phyloP scores from a whole-genome alignment of 2,113 vertebrate genomes.

The Anolis carolinensis region DNA sequence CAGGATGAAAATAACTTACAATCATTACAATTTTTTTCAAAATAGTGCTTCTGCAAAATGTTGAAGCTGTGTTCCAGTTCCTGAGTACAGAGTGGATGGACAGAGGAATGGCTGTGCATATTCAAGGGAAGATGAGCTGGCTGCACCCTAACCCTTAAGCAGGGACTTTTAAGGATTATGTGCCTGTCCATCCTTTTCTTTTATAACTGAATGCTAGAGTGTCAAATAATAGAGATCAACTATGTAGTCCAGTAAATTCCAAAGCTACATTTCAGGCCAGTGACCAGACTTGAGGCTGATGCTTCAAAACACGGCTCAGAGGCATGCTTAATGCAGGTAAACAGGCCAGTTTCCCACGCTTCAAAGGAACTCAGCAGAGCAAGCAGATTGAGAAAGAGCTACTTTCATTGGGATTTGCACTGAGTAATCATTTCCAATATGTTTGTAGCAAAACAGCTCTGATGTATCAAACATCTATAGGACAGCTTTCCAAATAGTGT shows the following conservation, averaged over 20 bases:
- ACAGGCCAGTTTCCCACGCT: background rate
- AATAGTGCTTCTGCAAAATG: background rate
- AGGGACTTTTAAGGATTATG: background rate
- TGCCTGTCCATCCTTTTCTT: background rate
- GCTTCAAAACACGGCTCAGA: background rate
- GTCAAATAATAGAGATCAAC: background rate
- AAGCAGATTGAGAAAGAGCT: background rate
- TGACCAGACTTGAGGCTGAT: background rate
- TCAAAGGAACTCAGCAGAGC: background rate
- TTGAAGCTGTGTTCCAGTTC: background rate
- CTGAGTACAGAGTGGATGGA: background rate
- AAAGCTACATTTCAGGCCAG: background rate
- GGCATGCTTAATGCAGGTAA: background rate
- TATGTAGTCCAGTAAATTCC: background rate
- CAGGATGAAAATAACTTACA: too few species aligned
- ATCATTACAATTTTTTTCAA: too few species aligned
- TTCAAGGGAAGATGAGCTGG: background rate
- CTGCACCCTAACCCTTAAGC: background rate
- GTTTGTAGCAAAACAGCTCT: background rate
- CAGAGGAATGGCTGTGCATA: background rate
- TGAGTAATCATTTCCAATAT: background rate
- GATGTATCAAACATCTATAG: background rate
- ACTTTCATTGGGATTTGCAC: background rate
- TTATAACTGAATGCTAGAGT: background rate
- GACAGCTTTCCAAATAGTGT: too few species aligned